Conservation (phyloP, 2,888 invertebrate species). For the Mesochorus sp. region DNA sequence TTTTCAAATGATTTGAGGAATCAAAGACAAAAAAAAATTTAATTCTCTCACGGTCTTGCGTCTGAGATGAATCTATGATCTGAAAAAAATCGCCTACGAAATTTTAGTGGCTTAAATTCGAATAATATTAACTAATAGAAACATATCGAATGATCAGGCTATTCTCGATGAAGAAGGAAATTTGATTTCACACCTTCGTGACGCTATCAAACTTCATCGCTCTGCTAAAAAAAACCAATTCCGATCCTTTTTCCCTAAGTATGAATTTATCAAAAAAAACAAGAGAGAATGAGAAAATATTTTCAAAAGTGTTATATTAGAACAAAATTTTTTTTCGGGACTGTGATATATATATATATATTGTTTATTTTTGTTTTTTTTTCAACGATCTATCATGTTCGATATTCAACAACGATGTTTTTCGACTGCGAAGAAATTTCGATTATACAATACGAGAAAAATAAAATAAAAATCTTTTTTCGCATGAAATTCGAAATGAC, state of each 20-base stretch:
- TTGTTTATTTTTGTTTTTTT: background rate
- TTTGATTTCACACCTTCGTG: background rate
- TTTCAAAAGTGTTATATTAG: background rate
- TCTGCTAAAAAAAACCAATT: background rate
- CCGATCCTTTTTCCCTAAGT: too few species aligned
- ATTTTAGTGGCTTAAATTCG: constrained; percentile 37
- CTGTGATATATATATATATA: too few species aligned
- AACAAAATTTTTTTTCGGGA: background rate
- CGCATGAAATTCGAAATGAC: background rate
- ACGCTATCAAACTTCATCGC: background rate
- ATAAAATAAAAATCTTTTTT: background rate
- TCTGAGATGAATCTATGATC: background rate
- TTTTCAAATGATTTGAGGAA: too few species aligned
- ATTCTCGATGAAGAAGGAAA: constrained; percentile 5
- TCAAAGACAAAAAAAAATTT: too few species aligned
- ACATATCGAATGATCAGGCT: constrained; percentile 40
- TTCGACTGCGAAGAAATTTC: background rate
- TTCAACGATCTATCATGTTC: background rate
- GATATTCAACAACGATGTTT: background rate
- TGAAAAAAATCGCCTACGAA: constrained; percentile 39
- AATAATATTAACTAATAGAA: constrained; percentile 52
- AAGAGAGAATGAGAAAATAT: constrained; percentile 1
- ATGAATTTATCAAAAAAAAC: background rate
- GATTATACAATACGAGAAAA: background rate
- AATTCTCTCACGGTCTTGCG: background rate